A percentile compares a stretch with the other conserved stretches of the same genome.
These are phyloP conservation scores for Drosophila cognata DNA, from an alignment of 2,888 invertebrate genomes.

Conservation along the genomic window DNA sequence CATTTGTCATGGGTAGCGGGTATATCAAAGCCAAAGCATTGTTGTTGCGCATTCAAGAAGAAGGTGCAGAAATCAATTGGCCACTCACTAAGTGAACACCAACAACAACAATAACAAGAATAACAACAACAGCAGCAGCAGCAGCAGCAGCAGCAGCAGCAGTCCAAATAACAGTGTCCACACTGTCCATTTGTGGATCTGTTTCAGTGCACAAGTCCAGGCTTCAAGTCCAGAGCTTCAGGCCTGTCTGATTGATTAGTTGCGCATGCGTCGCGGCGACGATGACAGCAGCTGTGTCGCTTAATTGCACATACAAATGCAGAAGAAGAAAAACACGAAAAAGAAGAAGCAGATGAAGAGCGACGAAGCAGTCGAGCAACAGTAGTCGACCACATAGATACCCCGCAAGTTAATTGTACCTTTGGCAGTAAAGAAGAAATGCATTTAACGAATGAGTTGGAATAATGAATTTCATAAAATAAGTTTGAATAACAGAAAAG, in stretches of 20 bases:
- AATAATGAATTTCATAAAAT: not conserved
- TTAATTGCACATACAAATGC: constrained; percentile 43
- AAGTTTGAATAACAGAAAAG: not conserved
- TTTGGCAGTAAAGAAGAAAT: not conserved
- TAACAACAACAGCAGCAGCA: constrained; percentile 1
- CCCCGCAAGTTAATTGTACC: constrained; percentile 9
- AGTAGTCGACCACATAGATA: constrained; percentile 9
- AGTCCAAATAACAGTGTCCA: not conserved
- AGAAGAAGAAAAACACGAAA: not conserved
- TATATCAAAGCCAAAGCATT: not conserved
- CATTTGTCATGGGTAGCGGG: not conserved
- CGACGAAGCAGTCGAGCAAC: not conserved
- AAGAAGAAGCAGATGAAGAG: not conserved
- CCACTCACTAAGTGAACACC: constrained; percentile 34
- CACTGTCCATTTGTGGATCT: constrained; percentile 2
- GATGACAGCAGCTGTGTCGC: constrained; percentile 55
- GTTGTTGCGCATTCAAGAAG: constrained; percentile 22
- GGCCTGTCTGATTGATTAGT: constrained; percentile 49
- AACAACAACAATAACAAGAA: not conserved
- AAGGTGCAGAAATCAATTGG: constrained; percentile 58
- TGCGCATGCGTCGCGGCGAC: constrained; percentile 36
- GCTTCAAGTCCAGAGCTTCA: not conserved
- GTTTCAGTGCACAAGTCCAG: not conserved
- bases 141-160: constrained; percentile 12
- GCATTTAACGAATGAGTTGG: not conserved